Evolutionary conservation across 1,140 invertebrate genomes (phyloP).

Genomic region (Nilaparvata lugens): DNA sequence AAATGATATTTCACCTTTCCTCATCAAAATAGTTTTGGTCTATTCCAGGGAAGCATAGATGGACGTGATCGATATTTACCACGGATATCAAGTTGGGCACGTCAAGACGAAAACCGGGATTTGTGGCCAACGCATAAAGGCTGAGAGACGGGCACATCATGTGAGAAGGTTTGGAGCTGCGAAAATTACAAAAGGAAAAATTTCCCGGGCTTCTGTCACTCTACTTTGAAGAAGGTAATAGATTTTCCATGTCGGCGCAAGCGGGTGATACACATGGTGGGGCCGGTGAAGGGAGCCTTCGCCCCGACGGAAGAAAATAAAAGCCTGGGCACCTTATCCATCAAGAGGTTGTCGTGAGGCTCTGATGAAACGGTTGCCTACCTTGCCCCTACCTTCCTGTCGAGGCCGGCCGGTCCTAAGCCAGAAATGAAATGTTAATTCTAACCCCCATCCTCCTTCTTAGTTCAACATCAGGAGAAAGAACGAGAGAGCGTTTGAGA

Average conservation of each 20-base stretch:
- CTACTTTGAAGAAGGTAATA: background rate
- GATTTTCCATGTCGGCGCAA: background rate
- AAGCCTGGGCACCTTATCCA: background rate
- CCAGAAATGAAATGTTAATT: constrained; percentile 4
- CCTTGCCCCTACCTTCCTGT: background rate
- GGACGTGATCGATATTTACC: too few species aligned
- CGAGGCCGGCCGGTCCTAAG: background rate
- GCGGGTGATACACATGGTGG: background rate
- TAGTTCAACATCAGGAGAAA: too few species aligned
- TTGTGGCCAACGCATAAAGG: too few species aligned
- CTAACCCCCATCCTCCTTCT: too few species aligned
- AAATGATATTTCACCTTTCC: too few species aligned
- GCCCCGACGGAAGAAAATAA: background rate
- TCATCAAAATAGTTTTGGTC: too few species aligned
- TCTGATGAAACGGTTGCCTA: constrained; percentile 1
- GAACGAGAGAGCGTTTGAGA: too few species aligned
- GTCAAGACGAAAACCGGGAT: too few species aligned
- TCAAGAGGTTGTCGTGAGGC: background rate
- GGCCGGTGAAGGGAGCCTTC: background rate
- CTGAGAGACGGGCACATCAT: too few species aligned
- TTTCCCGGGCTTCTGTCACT: background rate
- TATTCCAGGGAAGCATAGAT: too few species aligned
- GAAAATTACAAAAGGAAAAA: constrained; percentile 5
- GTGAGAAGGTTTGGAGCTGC: background rate
- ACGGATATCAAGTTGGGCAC: too few species aligned